Base-by-base conservation (phyloP, 2,888 invertebrate genomes). In the Sarcophaga subvicina region DNA sequence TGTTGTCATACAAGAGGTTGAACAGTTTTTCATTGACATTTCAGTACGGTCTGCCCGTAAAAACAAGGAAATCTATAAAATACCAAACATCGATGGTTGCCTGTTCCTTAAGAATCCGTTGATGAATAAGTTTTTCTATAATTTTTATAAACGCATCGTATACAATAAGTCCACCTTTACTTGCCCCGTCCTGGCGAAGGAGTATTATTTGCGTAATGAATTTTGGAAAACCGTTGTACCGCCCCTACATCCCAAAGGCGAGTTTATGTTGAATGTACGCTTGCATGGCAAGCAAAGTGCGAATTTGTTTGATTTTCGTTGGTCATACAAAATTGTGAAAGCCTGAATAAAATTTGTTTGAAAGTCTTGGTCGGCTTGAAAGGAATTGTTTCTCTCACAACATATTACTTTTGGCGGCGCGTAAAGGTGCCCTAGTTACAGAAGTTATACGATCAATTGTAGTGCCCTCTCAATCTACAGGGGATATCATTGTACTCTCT, bases 81-180 rank as follows among this genome's bases (percentile, higher is more conserved):
- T 69, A 4, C 5, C 12, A 0, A 69, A 47, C 20, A 47, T 69
- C 3, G 47, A 69, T 49, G 67, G 67, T 6, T 47, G 67, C 20
- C 4, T 12, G 0, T 69, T 20, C 20, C 37, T 72, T 10, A 62
- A 22, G 11, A 73, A 73, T 49, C 63, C 73, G 0, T 2, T 49
- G 3, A 45, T 73, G 22, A 80, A 72, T 80, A 22, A 60, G 4
- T 11, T 73, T 3, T 73, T 80, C 49, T 4, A 73, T 62, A 60
- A 60, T 47, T 25, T 72, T 60, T 80, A 80, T 47, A 67, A 80
- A 27, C 37, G 47, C 22, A 11, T 80, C 2, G 2, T 80, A 45
- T 72, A 69, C 5, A 80, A 80, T 62, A 17, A 59, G 6, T 66
- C 67, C 12, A 11, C 54, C 3, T 47, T 80, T 2, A 60, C 25